Conservation (phyloP, 2,113 vertebrate species). For the Dryoscopus gambensis region DNA sequence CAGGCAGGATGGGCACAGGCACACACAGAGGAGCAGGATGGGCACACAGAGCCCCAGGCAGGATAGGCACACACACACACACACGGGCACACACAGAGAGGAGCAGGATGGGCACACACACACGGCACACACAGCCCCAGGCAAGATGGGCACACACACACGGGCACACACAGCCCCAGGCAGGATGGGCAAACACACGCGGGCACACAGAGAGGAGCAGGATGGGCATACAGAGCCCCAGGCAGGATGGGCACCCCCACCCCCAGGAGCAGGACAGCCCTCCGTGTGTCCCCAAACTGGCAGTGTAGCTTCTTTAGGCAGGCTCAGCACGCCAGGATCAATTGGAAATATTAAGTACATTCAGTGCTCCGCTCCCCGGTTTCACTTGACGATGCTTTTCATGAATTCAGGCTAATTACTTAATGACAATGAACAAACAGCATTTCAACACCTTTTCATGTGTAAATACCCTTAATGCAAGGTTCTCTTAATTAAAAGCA, state of each 20-base stretch:
- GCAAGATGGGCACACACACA: not conserved
- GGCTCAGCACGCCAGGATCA: not conserved
- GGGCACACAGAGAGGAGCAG: no score
- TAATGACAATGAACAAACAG: slow-evolving; percentile 20
- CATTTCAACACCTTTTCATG: slow-evolving; percentile 58
- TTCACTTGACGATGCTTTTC: slow-evolving; percentile 56
- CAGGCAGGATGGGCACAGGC: not conserved
- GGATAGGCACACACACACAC: no score
- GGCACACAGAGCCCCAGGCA: not conserved
- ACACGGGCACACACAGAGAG: not conserved
- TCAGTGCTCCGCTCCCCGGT: slow-evolving; percentile 22
- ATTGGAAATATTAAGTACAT: slow-evolving; percentile 44
- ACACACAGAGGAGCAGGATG: no score
- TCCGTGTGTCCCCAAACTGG: slow-evolving; percentile 10
- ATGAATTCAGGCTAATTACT: slow-evolving; percentile 56
- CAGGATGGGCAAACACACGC: not conserved
- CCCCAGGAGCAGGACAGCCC: not conserved
- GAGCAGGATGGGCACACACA: not conserved
- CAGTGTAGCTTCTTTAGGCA: not conserved
- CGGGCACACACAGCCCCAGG: no score
- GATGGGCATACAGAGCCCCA: not conserved
- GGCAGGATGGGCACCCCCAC: not conserved
- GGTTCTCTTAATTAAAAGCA: slow-evolving; percentile 52
- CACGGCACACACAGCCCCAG: not conserved
- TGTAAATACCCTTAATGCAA: slow-evolving; percentile 66